A percentile compares a stretch with the other conserved stretches of the same genome.
phyloP scores from a whole-genome alignment of 2,797 vertebrate species.

The Dicrostonyx torquatus region DNA sequence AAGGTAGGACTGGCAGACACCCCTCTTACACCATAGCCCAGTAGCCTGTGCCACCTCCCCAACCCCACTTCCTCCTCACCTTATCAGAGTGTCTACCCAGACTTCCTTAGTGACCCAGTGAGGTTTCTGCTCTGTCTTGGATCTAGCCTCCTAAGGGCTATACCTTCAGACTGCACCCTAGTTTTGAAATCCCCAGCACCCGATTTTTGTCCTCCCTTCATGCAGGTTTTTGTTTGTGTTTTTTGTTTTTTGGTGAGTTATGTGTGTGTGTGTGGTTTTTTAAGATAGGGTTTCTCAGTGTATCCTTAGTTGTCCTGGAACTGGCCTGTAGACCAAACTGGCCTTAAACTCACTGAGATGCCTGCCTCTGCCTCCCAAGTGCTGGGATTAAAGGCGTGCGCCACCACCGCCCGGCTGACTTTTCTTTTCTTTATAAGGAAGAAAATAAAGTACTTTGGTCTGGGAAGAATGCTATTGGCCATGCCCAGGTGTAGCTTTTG shows the following conservation, averaged over 20 bases:
- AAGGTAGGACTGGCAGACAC: neutral
- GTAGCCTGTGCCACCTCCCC: neutral
- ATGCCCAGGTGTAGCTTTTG: neutral
- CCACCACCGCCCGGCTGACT: neutral
- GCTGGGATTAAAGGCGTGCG: neutral
- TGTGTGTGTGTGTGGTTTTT: neutral
- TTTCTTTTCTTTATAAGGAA: slow-evolving; percentile 69
- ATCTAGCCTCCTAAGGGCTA: neutral
- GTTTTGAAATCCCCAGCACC: neutral
- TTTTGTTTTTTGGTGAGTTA: neutral
- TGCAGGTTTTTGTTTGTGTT: neutral
- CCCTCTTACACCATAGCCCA: neutral
- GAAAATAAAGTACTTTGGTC: slow-evolving; percentile 47
- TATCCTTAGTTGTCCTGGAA: neutral
- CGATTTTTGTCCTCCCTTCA: neutral
- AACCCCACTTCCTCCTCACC: neutral
- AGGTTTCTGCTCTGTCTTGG: neutral
- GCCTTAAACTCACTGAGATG: neutral
- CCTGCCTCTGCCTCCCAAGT: neutral
- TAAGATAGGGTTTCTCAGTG: neutral
- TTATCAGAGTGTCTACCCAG: neutral
- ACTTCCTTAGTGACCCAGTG: neutral
- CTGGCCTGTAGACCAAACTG: neutral
- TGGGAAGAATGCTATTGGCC: slow-evolving; percentile 14
- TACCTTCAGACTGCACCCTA: neutral